phyloP scores from a whole-genome alignment of 1,140 invertebrate species.

The Pogonomyrmex californicus region DNA sequence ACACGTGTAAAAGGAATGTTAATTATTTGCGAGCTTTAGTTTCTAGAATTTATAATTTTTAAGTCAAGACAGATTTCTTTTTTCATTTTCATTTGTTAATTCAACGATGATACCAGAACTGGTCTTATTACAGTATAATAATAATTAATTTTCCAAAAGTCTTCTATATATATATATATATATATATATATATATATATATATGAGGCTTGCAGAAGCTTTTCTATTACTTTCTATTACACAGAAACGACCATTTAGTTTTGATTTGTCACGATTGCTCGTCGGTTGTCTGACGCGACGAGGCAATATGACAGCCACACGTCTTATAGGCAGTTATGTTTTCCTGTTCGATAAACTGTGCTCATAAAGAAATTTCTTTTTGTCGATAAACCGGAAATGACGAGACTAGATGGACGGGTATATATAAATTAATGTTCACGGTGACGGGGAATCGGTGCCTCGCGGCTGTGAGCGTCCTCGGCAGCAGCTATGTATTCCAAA shows the following conservation, averaged over 20 bases:
- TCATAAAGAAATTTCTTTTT: slow-evolving; percentile 24
- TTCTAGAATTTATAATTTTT: neutral
- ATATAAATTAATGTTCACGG: neutral
- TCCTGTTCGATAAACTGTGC: neutral
- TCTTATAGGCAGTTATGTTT: neutral
- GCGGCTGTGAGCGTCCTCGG: slow-evolving; percentile 57
- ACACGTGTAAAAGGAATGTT: neutral
- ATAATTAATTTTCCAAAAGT: neutral
- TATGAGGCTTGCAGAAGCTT: neutral
- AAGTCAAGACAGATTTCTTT: neutral
- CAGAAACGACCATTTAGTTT: neutral
- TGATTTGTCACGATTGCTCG: slow-evolving; percentile 7
- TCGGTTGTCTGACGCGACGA: neutral
- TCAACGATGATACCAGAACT: too few species aligned
- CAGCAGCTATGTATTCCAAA: slow-evolving; percentile 63
- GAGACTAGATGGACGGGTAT: neutral
- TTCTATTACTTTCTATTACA: slow-evolving; percentile 28
- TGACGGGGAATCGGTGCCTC: slow-evolving; percentile 10
- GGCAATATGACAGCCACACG: neutral
- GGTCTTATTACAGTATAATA: too few species aligned
- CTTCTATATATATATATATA: neutral
- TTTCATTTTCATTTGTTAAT: too few species aligned
- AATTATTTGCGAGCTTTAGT: neutral
- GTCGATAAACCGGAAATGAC: slow-evolving; percentile 38
- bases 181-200: neutral